A percentile compares a stretch with the other conserved stretches of the same genome.
Evolutionary conservation across 2,113 vertebrate species (phyloP).

Genomic region (Scolopax mira): DNA sequence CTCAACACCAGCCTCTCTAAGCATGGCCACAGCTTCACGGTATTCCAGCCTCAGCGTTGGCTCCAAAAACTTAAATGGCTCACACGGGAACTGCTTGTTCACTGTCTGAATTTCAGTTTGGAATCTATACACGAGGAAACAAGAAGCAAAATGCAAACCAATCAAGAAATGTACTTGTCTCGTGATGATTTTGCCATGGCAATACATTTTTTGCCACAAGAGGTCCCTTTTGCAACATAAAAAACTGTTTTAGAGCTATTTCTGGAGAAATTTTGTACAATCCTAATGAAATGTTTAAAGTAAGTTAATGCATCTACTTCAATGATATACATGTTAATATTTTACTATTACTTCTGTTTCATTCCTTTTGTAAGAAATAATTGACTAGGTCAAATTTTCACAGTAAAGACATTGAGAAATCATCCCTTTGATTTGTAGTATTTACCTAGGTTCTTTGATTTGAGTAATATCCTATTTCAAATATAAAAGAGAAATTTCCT

Average conservation of each 20-base stretch:
- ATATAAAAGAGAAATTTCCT: background rate
- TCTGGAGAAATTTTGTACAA: slow-evolving; percentile 8
- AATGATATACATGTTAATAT: background rate
- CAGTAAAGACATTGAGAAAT: background rate
- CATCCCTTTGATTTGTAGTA: background rate
- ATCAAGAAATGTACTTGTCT: background rate
- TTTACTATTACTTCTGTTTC: background rate
- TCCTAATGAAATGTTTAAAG: background rate
- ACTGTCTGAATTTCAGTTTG: slow-evolving; percentile 96
- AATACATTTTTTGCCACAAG: slow-evolving; percentile 63
- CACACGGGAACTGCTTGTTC: slow-evolving; percentile 91
- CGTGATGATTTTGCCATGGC: background rate
- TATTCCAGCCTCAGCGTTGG: slow-evolving; percentile 95
- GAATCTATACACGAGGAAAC: slow-evolving; percentile 74
- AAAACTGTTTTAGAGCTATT: background rate
- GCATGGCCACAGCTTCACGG: slow-evolving; percentile 90
- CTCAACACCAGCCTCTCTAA: slow-evolving; percentile 90
- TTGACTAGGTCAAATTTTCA: background rate
- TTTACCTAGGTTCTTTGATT: background rate
- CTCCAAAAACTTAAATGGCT: slow-evolving; percentile 98
- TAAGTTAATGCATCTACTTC: slow-evolving; percentile 6
- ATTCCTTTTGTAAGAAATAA: background rate
- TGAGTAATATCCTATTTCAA: background rate
- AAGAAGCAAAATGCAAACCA: background rate
- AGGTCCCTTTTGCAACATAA: slow-evolving; percentile 60